These are phyloP conservation scores for Taenaris catops DNA, from an alignment of 2,888 invertebrate genomes.

Conservation along the genomic window DNA sequence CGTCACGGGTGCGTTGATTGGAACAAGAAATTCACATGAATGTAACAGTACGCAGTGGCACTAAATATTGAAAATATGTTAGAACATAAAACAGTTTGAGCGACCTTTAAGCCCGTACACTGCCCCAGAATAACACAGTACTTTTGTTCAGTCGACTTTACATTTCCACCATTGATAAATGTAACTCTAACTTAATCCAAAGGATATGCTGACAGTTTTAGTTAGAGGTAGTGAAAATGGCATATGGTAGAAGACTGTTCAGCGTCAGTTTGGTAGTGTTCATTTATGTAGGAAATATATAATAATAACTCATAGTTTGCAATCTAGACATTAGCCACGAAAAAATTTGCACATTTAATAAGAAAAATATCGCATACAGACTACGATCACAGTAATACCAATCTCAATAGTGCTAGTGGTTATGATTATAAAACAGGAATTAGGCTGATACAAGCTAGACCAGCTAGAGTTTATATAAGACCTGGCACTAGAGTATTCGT, in stretches of 20 bases:
- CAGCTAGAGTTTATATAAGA: conserved; percentile 49
- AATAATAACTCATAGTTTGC: no score
- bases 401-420: conserved; percentile 28
- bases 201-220: no score
- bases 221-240: no score
- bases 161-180: no score
- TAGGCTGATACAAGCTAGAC: conserved; percentile 39
- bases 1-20: conserved; percentile 15
- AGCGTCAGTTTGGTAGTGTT: no score
- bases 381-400: conserved; percentile 31
- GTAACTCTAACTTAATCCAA: no score
- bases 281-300: no score
- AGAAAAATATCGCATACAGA: conserved; percentile 30
- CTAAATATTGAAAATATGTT: conserved; percentile 23
- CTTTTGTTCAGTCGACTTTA: no score
- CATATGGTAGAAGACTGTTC: no score
- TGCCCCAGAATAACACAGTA: conserved; percentile 7
- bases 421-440: conserved; percentile 33
- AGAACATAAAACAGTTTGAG: conserved; percentile 21
- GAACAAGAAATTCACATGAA: conserved; percentile 24
- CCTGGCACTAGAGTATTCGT: conserved; percentile 52
- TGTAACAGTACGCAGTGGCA: conserved; percentile 14
- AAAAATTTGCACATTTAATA: no score
- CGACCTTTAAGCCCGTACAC: conserved; percentile 12
- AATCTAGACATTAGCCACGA: no score